phyloP scores from a whole-genome alignment of 2,797 vertebrate species.

The Leptodactylus fallax region DNA sequence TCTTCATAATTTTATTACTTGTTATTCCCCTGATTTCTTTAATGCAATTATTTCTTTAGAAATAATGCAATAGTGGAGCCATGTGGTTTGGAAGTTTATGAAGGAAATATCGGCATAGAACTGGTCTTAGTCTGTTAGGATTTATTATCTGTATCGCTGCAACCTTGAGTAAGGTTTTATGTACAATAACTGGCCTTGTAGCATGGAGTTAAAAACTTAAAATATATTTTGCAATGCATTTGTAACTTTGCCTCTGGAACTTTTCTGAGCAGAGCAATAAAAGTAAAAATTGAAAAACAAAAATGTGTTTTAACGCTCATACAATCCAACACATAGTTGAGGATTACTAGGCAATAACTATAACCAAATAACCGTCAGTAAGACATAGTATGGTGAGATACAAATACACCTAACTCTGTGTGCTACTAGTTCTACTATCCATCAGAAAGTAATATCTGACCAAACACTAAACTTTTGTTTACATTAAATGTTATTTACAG shows the following conservation, averaged over 20 bases:
- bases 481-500: too few relatives aligned
- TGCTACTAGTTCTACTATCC: not conserved
- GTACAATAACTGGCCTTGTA: conserved; percentile 2
- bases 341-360: not conserved
- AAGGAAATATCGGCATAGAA: not conserved
- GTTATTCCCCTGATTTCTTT: not conserved
- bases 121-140: not conserved
- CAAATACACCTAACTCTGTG: not conserved
- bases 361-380: not conserved
- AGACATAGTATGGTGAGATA: not conserved
- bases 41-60: not conserved
- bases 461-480: too few relatives aligned
- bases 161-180: not conserved
- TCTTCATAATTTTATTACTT: too few relatives aligned
- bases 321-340: not conserved
- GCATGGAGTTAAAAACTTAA: not conserved
- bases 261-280: not conserved
- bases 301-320: not conserved
- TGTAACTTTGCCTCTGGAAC: not conserved
- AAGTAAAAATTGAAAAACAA: not conserved
- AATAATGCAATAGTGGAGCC: not conserved
- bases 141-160: not conserved
- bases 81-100: not conserved
- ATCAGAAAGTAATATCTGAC: too few relatives aligned
- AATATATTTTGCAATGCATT: not conserved